phyloP scores from a whole-genome alignment of 2,113 vertebrate species.

The Oncorhynchus mykiss region DNA sequence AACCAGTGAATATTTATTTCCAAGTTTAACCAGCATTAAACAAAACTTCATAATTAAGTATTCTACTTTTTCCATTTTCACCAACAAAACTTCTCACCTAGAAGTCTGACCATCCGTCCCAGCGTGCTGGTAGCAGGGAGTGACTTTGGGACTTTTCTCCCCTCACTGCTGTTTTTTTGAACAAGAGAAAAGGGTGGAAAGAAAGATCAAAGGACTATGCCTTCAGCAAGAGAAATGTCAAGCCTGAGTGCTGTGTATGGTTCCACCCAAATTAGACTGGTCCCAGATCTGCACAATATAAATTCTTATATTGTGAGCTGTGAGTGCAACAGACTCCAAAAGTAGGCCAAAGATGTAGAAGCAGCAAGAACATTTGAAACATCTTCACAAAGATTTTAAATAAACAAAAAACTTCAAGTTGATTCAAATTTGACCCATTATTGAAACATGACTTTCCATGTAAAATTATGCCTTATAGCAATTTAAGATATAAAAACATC shows the following conservation, averaged over 20 bases:
- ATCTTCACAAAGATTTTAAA: slow-evolving; percentile 3
- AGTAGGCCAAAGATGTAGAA: slow-evolving; percentile 59
- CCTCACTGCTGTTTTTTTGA: slow-evolving; percentile 50
- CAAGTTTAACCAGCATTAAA: slow-evolving; percentile 43
- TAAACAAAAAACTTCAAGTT: slow-evolving; percentile 18
- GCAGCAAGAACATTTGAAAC: slow-evolving; percentile 27
- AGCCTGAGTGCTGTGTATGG: slow-evolving; percentile 61
- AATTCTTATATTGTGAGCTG: slow-evolving; percentile 33
- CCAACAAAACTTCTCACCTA: slow-evolving; percentile 24
- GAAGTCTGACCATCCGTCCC: neutral
- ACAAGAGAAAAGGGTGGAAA: slow-evolving; percentile 52
- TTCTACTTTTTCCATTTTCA: slow-evolving; percentile 9
- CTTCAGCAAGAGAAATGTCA: slow-evolving; percentile 57
- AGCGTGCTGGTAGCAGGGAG: slow-evolving; percentile 33
- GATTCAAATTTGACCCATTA: slow-evolving; percentile 4
- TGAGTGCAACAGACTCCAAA: slow-evolving; percentile 20
- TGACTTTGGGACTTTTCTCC: slow-evolving; percentile 28
- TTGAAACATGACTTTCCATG: neutral
- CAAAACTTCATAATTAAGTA: slow-evolving; percentile 43
- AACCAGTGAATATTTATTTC: slow-evolving; percentile 57
- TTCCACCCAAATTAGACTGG: slow-evolving; percentile 62
- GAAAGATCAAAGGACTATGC: slow-evolving; percentile 61
- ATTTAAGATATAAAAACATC: neutral
- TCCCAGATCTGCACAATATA: slow-evolving; percentile 61
- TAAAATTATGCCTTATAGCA: neutral